A percentile compares a stretch with the other conserved stretches of the same genome.
Conservation (phyloP, 2,888 invertebrate species). For the Nasonovia ribisnigri region DNA sequence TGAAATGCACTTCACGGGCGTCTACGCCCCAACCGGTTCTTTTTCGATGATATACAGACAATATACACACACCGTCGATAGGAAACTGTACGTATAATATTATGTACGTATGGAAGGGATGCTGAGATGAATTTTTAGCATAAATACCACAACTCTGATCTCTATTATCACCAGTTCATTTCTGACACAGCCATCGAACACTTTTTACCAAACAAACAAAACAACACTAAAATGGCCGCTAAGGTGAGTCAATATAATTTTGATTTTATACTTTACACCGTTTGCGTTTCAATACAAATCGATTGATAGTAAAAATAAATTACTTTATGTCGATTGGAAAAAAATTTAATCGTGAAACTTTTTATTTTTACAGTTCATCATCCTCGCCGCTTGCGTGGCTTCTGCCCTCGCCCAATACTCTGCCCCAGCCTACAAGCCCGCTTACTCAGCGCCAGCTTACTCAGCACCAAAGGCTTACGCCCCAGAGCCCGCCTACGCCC, state of each 20-base stretch:
- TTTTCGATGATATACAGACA: background rate
- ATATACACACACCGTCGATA: background rate
- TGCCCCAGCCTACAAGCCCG: background rate
- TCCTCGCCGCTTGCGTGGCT: constrained; percentile 66
- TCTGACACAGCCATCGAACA: background rate
- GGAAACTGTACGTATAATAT: background rate
- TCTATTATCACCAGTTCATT: background rate
- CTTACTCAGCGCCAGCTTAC: constrained; percentile 38
- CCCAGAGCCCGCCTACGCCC: constrained; percentile 25
- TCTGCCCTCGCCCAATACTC: constrained; percentile 67
- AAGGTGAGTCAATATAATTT: background rate
- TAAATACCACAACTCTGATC: background rate
- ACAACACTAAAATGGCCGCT: background rate
- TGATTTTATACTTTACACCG: too few relatives aligned
- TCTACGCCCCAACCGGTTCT: constrained; percentile 24
- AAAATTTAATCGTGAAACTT: background rate
- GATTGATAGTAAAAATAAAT: too few relatives aligned
- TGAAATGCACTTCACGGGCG: background rate
- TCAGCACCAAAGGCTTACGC: constrained; percentile 53
- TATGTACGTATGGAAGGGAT: background rate
- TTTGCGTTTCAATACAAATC: too few relatives aligned
- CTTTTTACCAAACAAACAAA: background rate
- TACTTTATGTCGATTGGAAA: background rate
- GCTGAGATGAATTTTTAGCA: background rate
- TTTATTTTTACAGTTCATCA: background rate